A percentile compares a stretch with the other conserved stretches of the same genome.
Evolutionary conservation across 2,113 vertebrate species (phyloP).

Genomic region (Vicugna pacos): DNA sequence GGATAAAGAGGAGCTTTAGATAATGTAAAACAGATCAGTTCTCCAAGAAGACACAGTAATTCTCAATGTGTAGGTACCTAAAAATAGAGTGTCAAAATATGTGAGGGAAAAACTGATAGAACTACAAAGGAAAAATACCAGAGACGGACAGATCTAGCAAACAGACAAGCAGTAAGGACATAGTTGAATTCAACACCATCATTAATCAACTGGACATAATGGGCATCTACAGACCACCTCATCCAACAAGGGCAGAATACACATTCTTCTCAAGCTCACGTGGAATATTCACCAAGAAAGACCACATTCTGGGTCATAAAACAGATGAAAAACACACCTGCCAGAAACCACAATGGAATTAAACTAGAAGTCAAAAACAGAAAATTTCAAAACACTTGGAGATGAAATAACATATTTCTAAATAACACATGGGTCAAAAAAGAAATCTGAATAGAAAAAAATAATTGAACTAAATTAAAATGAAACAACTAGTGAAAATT

Average conservation of each 20-base stretch:
- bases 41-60: neutral
- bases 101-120: neutral
- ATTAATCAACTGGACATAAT: neutral
- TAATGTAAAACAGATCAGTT: neutral
- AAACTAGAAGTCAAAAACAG: neutral
- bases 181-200: neutral
- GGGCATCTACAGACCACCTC: neutral
- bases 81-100: neutral
- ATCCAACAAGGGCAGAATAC: neutral
- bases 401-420: neutral
- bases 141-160: neutral
- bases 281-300: neutral
- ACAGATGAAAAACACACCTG: neutral
- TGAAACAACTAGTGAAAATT: neutral
- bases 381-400: neutral
- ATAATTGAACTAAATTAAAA: neutral
- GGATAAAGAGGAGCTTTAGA: neutral
- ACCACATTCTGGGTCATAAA: neutral
- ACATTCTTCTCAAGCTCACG: neutral
- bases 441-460: neutral
- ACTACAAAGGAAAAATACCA: neutral
- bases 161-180: neutral
- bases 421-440: neutral
- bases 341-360: neutral
- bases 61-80: neutral